Evolutionary conservation across 23 tunicate species (phyloP).

Genomic region (Halocynthia roretzi): DNA sequence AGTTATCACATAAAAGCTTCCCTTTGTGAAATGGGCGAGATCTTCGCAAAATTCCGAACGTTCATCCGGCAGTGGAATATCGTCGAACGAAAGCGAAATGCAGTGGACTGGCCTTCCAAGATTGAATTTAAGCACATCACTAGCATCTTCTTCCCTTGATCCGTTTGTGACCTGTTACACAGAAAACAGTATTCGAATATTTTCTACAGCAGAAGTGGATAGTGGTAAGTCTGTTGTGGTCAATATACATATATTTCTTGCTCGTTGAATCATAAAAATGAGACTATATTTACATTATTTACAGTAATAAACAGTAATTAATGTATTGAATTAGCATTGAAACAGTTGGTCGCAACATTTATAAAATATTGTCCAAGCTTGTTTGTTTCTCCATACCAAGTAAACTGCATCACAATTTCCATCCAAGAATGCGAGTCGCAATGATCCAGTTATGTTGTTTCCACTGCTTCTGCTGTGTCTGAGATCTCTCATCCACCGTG

Average conservation of each 20-base stretch:
- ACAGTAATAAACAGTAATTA: too few relatives aligned
- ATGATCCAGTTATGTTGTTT: too few relatives aligned
- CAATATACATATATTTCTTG: too few relatives aligned
- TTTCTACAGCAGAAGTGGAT: too few relatives aligned
- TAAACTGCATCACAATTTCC: conserved; percentile 69
- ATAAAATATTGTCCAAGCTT: background rate
- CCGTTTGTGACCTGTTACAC: conserved; percentile 9
- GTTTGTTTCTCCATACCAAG: conserved; percentile 26
- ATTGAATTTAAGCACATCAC: conserved; percentile 29
- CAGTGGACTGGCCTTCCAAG: conserved; percentile 78
- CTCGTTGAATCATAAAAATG: too few relatives aligned
- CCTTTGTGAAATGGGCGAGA: conserved; percentile 64
- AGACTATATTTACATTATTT: too few relatives aligned
- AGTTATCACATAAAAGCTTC: conserved; percentile 74
- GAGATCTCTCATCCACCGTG: conserved; percentile 73
- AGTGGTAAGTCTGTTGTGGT: too few relatives aligned
- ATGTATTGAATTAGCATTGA: background rate
- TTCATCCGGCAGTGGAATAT: conserved; percentile 25
- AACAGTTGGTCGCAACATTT: background rate
- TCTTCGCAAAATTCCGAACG: conserved; percentile 58
- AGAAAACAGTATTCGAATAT: too few relatives aligned
- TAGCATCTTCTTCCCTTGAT: conserved; percentile 30
- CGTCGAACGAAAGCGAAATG: conserved; percentile 42
- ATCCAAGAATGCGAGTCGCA: conserved; percentile 26
- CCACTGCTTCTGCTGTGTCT: conserved; percentile 44